Evolutionary conservation across 2,888 invertebrate species (phyloP), one percentile per base, ranked within the genome.

Genomic region (Neoascia interrupta): DNA sequence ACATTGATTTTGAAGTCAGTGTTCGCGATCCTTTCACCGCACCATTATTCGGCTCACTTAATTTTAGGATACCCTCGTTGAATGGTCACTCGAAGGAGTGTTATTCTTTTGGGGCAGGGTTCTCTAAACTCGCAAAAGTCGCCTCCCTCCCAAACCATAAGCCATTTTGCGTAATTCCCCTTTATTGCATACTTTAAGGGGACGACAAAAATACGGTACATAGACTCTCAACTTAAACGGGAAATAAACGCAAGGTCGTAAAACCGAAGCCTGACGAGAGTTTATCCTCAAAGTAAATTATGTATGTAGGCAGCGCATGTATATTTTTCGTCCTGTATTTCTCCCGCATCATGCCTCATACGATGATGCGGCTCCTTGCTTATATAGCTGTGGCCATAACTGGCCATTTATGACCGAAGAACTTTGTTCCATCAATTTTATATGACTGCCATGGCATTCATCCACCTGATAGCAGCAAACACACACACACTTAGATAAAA

Each of bases 341-440:
- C n/a, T n/a, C n/a, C n/a, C n/a, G n/a, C n/a, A n/a, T n/a, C n/a
- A n/a, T n/a, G n/a, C n/a, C n/a, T n/a, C n/a, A n/a, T 58, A 13
- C 21, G 5, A 43, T n/a, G 54, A 10, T 18, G 5, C 10, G 19
- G 3, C 19, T 19, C 19, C 16, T 28, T 34, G 10, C 15, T 47
- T 19, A 39, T 63, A 15, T 36, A 39, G 54, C 37, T 15, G 49
- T 11, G n/a, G n/a, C 43, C 41, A 64, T 64, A 64, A 41, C 64
- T 64, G 51, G 36, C 36, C 66, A 45, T 73, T 60, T 74, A 66
- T 74, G 66, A 47, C 51, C 60, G 23, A 60, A 60, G 68, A 74
- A 74, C 68, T 68, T 68, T 68, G 45, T 54, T 66, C 66, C 58
- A 66, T 74, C 68, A 74, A 68, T 74, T 74, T 74, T 61, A 47